phyloP scores from a whole-genome alignment of 2,797 vertebrate genomes.

The Periparus ater region DNA sequence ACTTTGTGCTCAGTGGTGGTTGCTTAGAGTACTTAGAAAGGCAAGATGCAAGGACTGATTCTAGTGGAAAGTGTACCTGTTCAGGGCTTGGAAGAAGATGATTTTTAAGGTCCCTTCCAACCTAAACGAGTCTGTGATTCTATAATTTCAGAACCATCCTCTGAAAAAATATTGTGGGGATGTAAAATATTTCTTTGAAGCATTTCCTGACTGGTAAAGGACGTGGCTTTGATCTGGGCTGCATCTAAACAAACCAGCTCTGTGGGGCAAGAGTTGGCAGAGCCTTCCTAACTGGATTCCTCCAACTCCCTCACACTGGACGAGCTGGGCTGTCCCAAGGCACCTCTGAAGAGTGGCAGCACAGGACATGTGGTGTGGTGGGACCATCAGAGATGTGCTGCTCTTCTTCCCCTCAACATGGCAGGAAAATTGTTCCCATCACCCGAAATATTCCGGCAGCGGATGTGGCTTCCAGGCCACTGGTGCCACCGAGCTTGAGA shows the following conservation, averaged over 20 bases:
- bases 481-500: background rate
- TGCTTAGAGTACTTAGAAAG: background rate
- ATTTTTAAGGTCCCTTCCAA: background rate
- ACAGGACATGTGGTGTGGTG: fast-evolving
- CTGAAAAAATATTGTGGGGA: background rate
- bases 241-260: background rate
- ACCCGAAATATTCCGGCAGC: fast-evolving
- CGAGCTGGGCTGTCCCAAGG: background rate
- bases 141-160: background rate
- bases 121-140: background rate
- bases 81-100: background rate
- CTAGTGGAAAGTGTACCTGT: background rate
- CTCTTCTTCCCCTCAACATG: background rate
- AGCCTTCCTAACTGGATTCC: background rate
- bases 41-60: background rate
- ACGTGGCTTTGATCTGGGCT: background rate
- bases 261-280: background rate
- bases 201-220: background rate
- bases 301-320: background rate
- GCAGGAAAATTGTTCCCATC: background rate
- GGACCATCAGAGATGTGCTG: background rate
- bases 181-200: background rate
- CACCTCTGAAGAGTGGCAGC: background rate
- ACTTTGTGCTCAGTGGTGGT: background rate
- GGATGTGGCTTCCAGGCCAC: background rate